A percentile compares a stretch with the other conserved stretches of the same genome.
These are phyloP conservation scores for Clytia hemisphaerica DNA, from an alignment of 30 jellyfish, hydroid and myxozoan genomes.

Conservation along the genomic window DNA sequence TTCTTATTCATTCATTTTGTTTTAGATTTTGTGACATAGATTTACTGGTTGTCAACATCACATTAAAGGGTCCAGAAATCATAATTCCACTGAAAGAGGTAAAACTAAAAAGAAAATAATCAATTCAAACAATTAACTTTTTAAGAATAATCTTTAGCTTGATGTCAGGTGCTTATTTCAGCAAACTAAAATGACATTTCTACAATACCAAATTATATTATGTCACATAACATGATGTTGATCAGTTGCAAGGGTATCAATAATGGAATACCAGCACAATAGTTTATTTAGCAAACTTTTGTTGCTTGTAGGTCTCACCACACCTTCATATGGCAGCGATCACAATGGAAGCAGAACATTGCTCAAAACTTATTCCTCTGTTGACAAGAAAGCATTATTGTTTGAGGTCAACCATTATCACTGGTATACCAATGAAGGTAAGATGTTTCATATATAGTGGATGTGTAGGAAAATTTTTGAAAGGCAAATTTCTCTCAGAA, in stretches of 20 bases:
- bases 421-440: slow-evolving; percentile 87
- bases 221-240: neutral
- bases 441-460: neutral
- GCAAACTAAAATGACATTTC: neutral
- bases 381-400: slow-evolving; percentile 52
- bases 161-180: neutral
- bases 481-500: neutral
- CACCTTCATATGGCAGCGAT: slow-evolving; percentile 24
- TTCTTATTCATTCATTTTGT: neutral
- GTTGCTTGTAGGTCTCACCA: slow-evolving; percentile 35
- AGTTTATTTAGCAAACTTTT: neutral
- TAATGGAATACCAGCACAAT: neutral
- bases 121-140: too few species aligned
- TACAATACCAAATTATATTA: neutral
- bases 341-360: slow-evolving; percentile 30
- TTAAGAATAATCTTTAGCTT: too few species aligned
- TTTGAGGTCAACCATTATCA: slow-evolving; percentile 54
- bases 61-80: slow-evolving; percentile 25
- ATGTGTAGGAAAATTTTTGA: neutral
- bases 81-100: slow-evolving; percentile 34
- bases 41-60: slow-evolving; percentile 41
- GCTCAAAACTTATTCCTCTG: slow-evolving; percentile 40
- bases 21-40: slow-evolving; percentile 40
- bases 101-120: too few species aligned
- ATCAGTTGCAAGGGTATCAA: neutral